A percentile compares a stretch with the other conserved stretches of the same genome.
phyloP scores from a whole-genome alignment of 2,888 invertebrate genomes.

The Sarcophaga variegata region DNA sequence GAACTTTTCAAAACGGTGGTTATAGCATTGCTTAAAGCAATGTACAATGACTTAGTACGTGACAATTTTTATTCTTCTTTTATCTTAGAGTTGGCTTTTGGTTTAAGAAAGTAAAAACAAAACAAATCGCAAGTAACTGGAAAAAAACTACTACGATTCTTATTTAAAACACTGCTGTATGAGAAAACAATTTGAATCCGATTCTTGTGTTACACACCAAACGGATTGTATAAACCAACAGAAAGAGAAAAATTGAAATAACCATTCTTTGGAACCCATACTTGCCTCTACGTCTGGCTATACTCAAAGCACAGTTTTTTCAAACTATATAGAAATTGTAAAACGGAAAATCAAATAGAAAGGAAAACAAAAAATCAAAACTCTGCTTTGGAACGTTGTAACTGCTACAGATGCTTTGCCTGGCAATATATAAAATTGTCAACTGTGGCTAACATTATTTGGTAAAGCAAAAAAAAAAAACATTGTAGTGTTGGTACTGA shows the following conservation, averaged over 20 bases:
- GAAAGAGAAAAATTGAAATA: too few species aligned
- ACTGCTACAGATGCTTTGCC: conserved; percentile 2
- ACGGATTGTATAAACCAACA: too few species aligned
- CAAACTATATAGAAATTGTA: too few species aligned
- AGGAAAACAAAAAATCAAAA: not conserved
- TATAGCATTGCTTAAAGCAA: conserved; percentile 50
- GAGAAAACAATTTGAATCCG: too few species aligned
- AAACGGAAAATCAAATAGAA: too few species aligned
- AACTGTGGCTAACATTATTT: conserved; percentile 29
- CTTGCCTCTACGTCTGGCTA: not conserved
- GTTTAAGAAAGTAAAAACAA: conserved; percentile 30
- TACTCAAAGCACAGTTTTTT: not conserved
- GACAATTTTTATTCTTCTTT: not conserved
- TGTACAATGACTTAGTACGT: too few species aligned
- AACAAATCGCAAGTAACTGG: conserved; percentile 22
- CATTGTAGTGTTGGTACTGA: not conserved
- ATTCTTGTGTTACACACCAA: too few species aligned
- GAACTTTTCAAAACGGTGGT: conserved; percentile 33
- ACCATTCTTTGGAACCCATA: not conserved
- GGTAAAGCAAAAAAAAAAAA: not conserved
- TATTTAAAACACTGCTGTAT: too few species aligned
- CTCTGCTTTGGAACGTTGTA: not conserved
- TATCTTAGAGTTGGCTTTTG: not conserved
- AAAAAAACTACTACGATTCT: too few species aligned
- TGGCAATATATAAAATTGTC: conserved; percentile 37